Percentiles rank a stretch among this genome's conserved stretches.
Evolutionary conservation across 2,113 vertebrate genomes (phyloP).

Genomic region (Platysternon megacephalum): DNA sequence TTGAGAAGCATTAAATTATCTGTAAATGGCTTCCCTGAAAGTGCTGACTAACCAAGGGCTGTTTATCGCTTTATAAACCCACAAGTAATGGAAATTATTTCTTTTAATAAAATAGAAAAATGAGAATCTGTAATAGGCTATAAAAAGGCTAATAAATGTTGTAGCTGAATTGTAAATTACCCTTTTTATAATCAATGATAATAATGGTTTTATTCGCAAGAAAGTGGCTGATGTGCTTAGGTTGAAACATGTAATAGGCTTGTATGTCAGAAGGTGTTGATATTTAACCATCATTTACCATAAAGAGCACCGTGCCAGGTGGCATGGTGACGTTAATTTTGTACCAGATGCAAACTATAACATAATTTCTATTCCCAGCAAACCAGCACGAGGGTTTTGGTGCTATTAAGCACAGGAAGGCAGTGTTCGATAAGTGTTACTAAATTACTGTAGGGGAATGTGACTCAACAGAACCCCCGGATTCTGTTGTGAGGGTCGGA

Average conservation of each 20-base stretch:
- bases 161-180: slow-evolving; percentile 20
- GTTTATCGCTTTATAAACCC: slow-evolving; percentile 60
- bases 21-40: slow-evolving; percentile 45
- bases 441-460: neutral
- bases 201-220: slow-evolving; percentile 39
- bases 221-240: neutral
- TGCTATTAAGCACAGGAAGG: fast-evolving
- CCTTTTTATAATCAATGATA: slow-evolving; percentile 7
- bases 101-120: slow-evolving; percentile 62
- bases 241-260: neutral
- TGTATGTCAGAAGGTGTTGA: neutral
- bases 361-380: neutral
- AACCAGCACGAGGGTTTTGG: neutral
- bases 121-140: neutral
- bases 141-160: slow-evolving; percentile 15
- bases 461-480: fast-evolving
- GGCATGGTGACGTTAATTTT: neutral
- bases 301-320: neutral
- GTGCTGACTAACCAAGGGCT: slow-evolving; percentile 47
- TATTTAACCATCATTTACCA: neutral
- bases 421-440: neutral
- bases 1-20: neutral
- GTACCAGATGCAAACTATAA: neutral
- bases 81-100: slow-evolving; percentile 50
- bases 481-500: fast-evolving